Conservation (phyloP, 92 coral and sea anemone species). For the Virgularia gustaviana region DNA sequence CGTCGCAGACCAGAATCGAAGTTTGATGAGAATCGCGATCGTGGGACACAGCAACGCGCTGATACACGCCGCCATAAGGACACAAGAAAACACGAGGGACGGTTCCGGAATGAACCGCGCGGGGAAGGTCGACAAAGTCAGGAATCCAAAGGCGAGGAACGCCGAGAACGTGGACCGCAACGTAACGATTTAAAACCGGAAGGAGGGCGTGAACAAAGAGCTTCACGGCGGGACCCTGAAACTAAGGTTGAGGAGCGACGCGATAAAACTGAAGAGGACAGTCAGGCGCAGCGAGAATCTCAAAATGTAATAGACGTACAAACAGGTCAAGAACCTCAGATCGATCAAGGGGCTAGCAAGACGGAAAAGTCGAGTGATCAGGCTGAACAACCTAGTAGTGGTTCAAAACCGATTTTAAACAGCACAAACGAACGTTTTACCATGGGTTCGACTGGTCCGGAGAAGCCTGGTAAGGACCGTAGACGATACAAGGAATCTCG, state of each 20-base stretch:
- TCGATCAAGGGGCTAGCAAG: too few relatives aligned
- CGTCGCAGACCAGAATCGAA: constrained; percentile 31
- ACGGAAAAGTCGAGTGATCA: constrained; percentile 7
- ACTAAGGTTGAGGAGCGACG: neutral
- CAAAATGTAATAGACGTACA: neutral
- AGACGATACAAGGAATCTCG: constrained; percentile 23
- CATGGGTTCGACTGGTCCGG: constrained; percentile 34
- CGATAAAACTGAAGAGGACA: neutral
- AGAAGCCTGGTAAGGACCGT: constrained; percentile 28
- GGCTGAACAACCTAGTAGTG: constrained; percentile 9
- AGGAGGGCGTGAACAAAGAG: constrained; percentile 10
- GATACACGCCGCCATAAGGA: neutral
- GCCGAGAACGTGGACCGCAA: neutral
- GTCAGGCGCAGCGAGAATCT: neutral
- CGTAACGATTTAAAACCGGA: neutral
- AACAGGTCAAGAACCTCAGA: neutral
- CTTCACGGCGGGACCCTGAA: constrained; percentile 12
- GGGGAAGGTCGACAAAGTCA: neutral
- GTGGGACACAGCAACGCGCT: constrained; percentile 13
- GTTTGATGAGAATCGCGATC: constrained; percentile 10
- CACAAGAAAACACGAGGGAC: too few relatives aligned
- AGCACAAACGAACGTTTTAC: constrained; percentile 15
- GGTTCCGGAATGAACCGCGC: too few relatives aligned
- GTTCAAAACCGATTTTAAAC: neutral
- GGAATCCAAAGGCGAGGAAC: neutral